Conservation (phyloP, 2,113 vertebrate genomes). For the Hipposideros armiger region DNA sequence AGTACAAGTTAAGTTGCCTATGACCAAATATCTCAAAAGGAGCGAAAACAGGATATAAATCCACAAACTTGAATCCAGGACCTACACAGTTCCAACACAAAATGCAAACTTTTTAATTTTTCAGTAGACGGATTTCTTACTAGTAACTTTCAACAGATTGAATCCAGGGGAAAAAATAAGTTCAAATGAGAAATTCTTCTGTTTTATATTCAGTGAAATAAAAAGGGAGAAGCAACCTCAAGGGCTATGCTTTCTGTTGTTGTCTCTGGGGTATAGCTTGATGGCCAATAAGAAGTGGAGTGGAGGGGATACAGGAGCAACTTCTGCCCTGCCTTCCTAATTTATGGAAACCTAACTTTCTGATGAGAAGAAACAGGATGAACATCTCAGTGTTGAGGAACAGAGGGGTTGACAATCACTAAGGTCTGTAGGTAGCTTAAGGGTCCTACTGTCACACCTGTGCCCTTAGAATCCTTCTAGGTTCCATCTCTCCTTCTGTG, state of each 20-base stretch:
- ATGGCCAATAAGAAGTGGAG: background rate
- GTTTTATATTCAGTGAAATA: slow-evolving; percentile 23
- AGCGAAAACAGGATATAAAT: background rate
- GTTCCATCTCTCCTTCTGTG: fast-evolving
- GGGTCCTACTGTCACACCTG: background rate
- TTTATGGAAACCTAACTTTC: background rate
- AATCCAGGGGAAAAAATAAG: background rate
- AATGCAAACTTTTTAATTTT: background rate
- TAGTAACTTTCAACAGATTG: background rate
- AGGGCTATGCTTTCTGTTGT: background rate
- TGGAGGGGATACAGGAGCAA: background rate
- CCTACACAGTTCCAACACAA: background rate
- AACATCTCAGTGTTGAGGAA: background rate
- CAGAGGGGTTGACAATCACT: background rate
- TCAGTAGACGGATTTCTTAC: background rate
- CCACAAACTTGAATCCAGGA: background rate
- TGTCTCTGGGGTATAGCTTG: background rate
- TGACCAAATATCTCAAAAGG: background rate
- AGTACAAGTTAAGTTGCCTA: background rate
- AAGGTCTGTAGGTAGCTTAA: background rate
- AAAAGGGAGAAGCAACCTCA: background rate
- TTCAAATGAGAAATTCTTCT: slow-evolving; percentile 4
- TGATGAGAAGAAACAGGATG: background rate
- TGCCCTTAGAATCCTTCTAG: background rate
- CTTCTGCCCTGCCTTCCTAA: background rate